Percentiles rank a stretch among this genome's conserved stretches.
phyloP scores from a whole-genome alignment of 1,140 invertebrate species.

The Sitobion miscanthi region DNA sequence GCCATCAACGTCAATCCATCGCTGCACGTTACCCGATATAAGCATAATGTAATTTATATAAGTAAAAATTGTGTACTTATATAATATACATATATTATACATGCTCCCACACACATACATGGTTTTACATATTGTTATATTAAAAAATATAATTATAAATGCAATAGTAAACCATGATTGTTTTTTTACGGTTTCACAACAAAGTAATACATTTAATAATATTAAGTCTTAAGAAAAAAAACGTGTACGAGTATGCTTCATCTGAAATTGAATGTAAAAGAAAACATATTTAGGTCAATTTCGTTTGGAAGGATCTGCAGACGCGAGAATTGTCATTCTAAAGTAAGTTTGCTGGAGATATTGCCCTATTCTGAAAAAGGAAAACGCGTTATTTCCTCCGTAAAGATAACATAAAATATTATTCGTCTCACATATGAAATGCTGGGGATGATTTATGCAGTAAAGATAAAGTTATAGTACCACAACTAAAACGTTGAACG shows the following conservation, averaged over 20 bases:
- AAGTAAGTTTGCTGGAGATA: not conserved
- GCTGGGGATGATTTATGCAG: not conserved
- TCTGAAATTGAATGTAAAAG: not conserved
- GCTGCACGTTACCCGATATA: too few relatives aligned
- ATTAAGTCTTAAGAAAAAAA: not conserved
- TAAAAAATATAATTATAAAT: not conserved
- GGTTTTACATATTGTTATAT: not conserved
- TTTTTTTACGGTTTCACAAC: not conserved
- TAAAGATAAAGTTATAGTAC: not conserved
- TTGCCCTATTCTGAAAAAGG: not conserved
- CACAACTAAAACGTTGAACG: not conserved
- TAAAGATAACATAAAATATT: constrained; percentile 17
- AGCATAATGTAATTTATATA: too few relatives aligned
- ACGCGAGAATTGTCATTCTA: not conserved
- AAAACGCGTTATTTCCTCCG: not conserved
- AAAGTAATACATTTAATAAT: not conserved
- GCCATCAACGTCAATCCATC: too few relatives aligned
- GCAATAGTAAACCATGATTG: not conserved
- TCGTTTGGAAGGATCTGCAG: not conserved
- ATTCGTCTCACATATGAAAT: constrained; percentile 1
- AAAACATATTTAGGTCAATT: not conserved
- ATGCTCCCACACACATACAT: not conserved
- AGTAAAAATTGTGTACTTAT: too few relatives aligned
- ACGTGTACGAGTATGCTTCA: not conserved
- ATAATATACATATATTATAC: not conserved